Base-by-base conservation (phyloP, 2,797 vertebrate genomes). In the Chaunax sp. region DNA sequence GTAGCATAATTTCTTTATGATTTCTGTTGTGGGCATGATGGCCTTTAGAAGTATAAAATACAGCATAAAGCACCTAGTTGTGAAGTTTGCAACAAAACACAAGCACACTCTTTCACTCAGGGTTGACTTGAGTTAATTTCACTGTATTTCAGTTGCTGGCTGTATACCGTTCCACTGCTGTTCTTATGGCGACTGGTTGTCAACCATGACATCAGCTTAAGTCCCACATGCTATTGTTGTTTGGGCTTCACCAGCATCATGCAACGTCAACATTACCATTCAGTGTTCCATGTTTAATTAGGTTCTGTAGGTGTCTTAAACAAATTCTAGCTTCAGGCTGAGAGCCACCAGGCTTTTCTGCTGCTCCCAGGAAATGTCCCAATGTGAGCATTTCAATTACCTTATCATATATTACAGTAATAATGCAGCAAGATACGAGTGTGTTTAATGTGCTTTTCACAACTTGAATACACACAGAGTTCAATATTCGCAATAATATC, bases 111-210 rank as follows among this genome's bases (percentile, higher is more conserved):
- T 37, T 10, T n/a, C n/a, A n/a, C n/a, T n/a, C n/a, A n/a, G n/a
- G n/a, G n/a, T n/a, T n/a, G n/a, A n/a, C n/a, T n/a, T n/a, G n/a
- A n/a, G n/a, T n/a, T n/a, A n/a, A n/a, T 13, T 4, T 37, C 13
- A 13, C 13, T 14, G 14, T 11, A 35, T 43, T 60, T 25, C 20
- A 1, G 0, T 22, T 43, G 9, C 44, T 51, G 22, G 3, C 53
- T 70, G 0, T 37, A 71, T 80, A 9, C 65, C 72, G 81, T 77
- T 85, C 13, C 40, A 28, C 58, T 60, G 38, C 33, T 56, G 59
- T 85, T 55, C 69, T 72, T 57, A 49, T 60, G 47, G 38, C 44
- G 67, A 81, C 77, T 4, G 50, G 40, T 64, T 64, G 35, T 69
- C 80, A 67, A 55, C 47, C 14, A 33, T 55, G 59, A 75, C 75